Evolutionary conservation across 1,140 invertebrate species (phyloP).

Genomic region (Lysiphlebus fabarum): DNA sequence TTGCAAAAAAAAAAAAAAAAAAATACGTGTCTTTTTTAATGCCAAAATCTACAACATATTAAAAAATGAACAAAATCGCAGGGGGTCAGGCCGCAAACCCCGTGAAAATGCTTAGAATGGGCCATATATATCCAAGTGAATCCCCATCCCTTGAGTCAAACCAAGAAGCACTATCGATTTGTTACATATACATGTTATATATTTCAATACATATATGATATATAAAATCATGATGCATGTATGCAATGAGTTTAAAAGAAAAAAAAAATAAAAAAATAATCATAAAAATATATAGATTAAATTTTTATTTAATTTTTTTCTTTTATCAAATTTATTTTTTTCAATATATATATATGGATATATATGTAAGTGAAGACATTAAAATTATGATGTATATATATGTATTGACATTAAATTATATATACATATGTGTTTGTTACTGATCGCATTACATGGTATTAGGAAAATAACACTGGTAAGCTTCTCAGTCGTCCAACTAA

Average conservation of each 20-base stretch:
- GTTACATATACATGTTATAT: constrained; percentile 5
- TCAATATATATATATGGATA: too few species aligned
- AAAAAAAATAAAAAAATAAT: constrained; percentile 4
- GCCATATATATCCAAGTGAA: constrained; percentile 13
- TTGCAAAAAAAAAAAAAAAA: too few species aligned
- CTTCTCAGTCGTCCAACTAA: constrained; percentile 29
- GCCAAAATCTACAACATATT: too few species aligned
- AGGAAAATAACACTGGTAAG: constrained; percentile 42
- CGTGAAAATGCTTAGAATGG: too few species aligned
- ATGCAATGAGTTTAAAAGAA: constrained; percentile 3
- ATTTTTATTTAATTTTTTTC: not conserved
- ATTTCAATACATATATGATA: constrained; percentile 10
- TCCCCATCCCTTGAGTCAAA: not conserved
- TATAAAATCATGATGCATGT: not conserved
- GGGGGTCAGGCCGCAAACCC: too few species aligned
- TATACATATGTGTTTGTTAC: constrained; percentile 34
- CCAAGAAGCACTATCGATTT: constrained; percentile 17
- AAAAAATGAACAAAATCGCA: too few species aligned
- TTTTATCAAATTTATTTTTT: constrained; percentile 9
- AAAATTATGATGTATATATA: too few species aligned
- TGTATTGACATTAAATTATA: constrained; percentile 9
- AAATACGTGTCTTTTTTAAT: too few species aligned
- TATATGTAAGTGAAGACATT: constrained; percentile 3
- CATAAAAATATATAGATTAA: not conserved
- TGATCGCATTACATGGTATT: constrained; percentile 54